Evolutionary conservation across 2,888 invertebrate species (phyloP), one percentile per base, ranked within the genome.

Genomic region (Brenthis hecate): DNA sequence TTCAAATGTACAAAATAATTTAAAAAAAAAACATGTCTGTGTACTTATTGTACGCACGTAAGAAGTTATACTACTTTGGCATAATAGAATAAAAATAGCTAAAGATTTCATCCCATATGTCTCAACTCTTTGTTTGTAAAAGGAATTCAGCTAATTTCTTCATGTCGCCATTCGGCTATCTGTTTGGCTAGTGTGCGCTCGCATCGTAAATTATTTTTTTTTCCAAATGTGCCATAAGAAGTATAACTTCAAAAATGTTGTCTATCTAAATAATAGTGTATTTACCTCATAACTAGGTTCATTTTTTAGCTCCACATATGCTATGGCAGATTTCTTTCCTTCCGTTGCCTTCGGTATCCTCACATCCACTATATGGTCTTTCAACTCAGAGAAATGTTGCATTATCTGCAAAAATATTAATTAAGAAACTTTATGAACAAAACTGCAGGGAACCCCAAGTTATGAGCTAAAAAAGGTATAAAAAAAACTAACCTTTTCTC

Each of bases 221-320:
- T n/a, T n/a, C n/a, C n/a, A n/a, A n/a, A n/a, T n/a, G n/a, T n/a
- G n/a, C n/a, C n/a, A n/a, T n/a, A n/a, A n/a, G n/a, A n/a, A n/a
- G n/a, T n/a, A n/a, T n/a, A 19, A 19, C 0, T 19, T 19, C 19
- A 19, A 19, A 13, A 19, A 13, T 6, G 13, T 3, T 56, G 8
- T 5, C 8, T 13, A 3, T 23, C 13, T 2, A 56, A 32, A n/a
- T 5, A 0, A 56, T 5, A n/a, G 1, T 8, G 13, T n/a, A 36
- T 36, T 16, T 78, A 92, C 93, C 88, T 93, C 92, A 77, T 83
- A 93, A 19, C 82, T 85, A 0, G 85, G 79, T 76, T 89, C 89
- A 57, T 88, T 87, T 53, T 76, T 77, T 0, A 93, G 77, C 66
- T 93, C 93, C 14, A 93, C 74, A 61, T 87, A 93, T 0, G 92